Base-by-base conservation (phyloP, 2,113 vertebrate species). In the Agapornis roseicollis region DNA sequence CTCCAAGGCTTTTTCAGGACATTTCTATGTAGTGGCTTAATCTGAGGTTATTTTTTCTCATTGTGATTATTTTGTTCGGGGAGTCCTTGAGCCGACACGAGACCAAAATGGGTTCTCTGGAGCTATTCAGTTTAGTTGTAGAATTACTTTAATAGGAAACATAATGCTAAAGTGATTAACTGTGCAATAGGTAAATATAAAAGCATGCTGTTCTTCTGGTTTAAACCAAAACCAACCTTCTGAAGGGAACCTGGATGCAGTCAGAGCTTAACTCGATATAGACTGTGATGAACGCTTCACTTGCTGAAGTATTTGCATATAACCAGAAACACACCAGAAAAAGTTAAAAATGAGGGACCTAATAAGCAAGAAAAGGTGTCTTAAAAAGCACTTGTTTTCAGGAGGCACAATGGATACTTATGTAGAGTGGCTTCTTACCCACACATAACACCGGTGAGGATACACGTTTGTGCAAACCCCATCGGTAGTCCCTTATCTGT, bases 101-200 rank as follows among this genome's bases (percentile, higher is more conserved):
- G 72, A 95, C 66, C 85, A 95, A 84, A 95, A 94, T 93, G 76
- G 66, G 25, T 93, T 97, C 79, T 78, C 46, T 96, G 41, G 56
- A 96, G 55, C 89, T 92, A 37, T 97, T 97, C 80, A 49, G 41
- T 90, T 49, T 85, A 73, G 17, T 66, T 56, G 53, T 91, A 16
- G 65, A 86, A 93, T 77, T 91, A 87, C 42, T 94, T 90, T 91
- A 85, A 65, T 60, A 68, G 89, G 72, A 89, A 94, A 47, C 29
- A 24, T 20, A 50, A 79, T 90, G 27, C 39, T 90, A 65, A 92
- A 80, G 28, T 64, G 55, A 89, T 50, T 82, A 84, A 88, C 63
- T 85, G 93, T 95, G 90, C 93, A 90, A 92, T 96, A 93, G 42
- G 16, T 77, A 85, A 80, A 63, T 92, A 37, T n/a, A 60, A 82